Percentiles rank a stretch among this genome's conserved stretches.
Conservation (phyloP, 1,140 invertebrate genomes). For the Sycobia sp. region DNA sequence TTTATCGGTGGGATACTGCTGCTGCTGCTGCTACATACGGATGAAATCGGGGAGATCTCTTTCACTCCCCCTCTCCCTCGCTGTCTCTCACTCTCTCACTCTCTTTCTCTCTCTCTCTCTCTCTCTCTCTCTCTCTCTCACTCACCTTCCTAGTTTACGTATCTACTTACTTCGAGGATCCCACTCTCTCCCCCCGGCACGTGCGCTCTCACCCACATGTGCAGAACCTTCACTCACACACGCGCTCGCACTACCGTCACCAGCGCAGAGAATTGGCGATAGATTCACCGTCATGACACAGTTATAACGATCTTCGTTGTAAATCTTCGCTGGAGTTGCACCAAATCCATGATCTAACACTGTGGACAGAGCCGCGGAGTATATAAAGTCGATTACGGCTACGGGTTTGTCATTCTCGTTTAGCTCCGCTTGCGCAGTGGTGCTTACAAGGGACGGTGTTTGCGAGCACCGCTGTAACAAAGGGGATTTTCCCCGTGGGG, state of each 20-base stretch:
- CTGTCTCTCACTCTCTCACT: neutral
- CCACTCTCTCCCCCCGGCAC: constrained; percentile 37
- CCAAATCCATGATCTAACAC: constrained; percentile 65
- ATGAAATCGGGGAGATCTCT: neutral
- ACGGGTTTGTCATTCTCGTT: constrained; percentile 61
- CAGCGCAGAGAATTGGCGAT: constrained; percentile 20
- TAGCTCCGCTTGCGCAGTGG: constrained; percentile 39
- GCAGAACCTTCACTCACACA: no score
- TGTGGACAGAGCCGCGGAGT: constrained; percentile 57
- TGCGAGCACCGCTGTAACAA: constrained; percentile 28
- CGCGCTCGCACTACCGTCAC: constrained; percentile 44
- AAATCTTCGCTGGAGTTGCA: constrained; percentile 60
- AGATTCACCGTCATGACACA: constrained; percentile 53
- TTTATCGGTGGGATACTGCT: constrained; percentile 29
- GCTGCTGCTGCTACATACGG: neutral
- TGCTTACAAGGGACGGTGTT: constrained; percentile 35
- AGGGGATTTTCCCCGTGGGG: constrained; percentile 35
- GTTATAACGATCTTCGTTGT: constrained; percentile 53
- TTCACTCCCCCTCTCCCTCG: neutral
- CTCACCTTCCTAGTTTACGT: neutral
- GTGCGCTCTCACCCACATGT: constrained; percentile 1
- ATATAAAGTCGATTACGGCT: constrained; percentile 62
- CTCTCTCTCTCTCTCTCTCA: constrained; percentile 1
- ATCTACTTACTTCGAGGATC: constrained; percentile 19
- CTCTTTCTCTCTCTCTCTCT: constrained; percentile 1